A percentile compares a stretch with the other conserved stretches of the same genome.
Conservation (phyloP, 2,113 vertebrate species). For the Poeciliopsis prolifica region DNA sequence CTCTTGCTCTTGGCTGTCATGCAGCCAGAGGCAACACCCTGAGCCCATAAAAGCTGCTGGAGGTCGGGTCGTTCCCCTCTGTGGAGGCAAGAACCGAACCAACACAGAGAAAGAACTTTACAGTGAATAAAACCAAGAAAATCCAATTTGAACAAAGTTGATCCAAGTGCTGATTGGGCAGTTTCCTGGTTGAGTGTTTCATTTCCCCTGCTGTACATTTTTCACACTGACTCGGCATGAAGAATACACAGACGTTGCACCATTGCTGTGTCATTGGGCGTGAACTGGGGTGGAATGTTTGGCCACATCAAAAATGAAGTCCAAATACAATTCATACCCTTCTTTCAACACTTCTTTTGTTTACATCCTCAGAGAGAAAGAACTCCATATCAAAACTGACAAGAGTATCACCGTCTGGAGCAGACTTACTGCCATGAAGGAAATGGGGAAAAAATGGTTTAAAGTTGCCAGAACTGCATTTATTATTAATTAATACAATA, state of each 20-base stretch:
- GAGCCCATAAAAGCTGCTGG: too few relatives aligned
- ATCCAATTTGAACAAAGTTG: not conserved
- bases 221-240: not conserved
- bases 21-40: too few relatives aligned
- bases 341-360: not conserved
- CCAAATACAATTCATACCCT: not conserved
- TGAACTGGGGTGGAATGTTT: not conserved
- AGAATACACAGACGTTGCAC: not conserved
- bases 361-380: not conserved
- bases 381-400: not conserved
- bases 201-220: not conserved
- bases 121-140: not conserved
- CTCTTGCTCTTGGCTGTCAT: too few relatives aligned
- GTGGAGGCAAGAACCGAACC: not conserved
- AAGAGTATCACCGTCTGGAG: not conserved
- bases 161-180: not conserved
- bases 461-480: too few relatives aligned
- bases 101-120: not conserved
- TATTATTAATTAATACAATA: too few relatives aligned
- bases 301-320: not conserved
- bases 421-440: not conserved
- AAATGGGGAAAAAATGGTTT: not conserved
- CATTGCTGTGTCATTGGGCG: not conserved
- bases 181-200: not conserved
- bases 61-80: too few relatives aligned